Evolutionary conservation across 2,797 vertebrate species (phyloP).

Genomic region (Clamator glandarius): DNA sequence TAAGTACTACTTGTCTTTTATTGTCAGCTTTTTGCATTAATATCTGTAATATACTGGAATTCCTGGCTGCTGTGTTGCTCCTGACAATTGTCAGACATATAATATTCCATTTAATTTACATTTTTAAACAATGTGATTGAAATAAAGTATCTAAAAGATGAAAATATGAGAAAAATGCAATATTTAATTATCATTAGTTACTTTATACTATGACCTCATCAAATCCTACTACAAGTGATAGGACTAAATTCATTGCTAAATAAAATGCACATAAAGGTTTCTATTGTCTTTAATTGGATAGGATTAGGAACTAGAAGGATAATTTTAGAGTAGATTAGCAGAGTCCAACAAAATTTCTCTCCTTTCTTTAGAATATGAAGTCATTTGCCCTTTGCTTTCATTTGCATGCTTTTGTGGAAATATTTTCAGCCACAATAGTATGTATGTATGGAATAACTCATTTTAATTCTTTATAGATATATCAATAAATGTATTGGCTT

Average conservation of each 20-base stretch:
- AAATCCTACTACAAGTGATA: neutral
- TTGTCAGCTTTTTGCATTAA: neutral
- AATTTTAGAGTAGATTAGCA: neutral
- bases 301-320: neutral
- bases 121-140: neutral
- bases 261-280: neutral
- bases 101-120: neutral
- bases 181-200: neutral
- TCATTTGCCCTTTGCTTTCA: no score
- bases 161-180: neutral
- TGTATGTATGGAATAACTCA: neutral
- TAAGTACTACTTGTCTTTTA: neutral
- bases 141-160: neutral
- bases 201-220: neutral
- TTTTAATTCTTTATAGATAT: neutral
- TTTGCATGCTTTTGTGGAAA: neutral
- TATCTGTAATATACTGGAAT: neutral
- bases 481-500: neutral
- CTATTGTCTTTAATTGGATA: neutral
- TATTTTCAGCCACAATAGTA: neutral
- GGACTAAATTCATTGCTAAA: neutral
- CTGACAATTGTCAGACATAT: neutral
- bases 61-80: neutral
- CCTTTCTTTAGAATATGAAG: neutral
- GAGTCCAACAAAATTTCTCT: neutral